Base-by-base conservation (phyloP, 2,797 vertebrate species). In the Sebastes trivittatus region DNA sequence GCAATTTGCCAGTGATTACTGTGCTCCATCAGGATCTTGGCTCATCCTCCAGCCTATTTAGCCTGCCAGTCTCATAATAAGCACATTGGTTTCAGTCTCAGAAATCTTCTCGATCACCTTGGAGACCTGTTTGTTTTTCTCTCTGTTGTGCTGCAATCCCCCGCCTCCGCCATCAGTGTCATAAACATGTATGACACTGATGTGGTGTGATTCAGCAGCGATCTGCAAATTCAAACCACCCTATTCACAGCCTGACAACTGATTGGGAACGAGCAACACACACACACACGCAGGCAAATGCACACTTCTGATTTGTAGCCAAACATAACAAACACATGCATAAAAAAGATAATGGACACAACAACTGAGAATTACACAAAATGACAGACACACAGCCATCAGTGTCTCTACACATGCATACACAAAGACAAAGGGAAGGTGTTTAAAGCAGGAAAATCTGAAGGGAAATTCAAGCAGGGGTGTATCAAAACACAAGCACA, bases 91-190 rank as follows among this genome's bases (percentile, higher is more conserved):
- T 93, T 90, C 87, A 82, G 86, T 82, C 85, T 87, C 84, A 86
- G 90, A 93, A 92, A 92, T 90, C 72, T 82, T 86, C 89, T 70
- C 70, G 5, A 87, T 95, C 92, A 92, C 93, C 89, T 93, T 91
- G 91, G 92, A 92, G 92, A 94, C 92, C 90, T 92, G 89, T 94
- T 95, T 93, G 88, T 94, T 93, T 92, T 90, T 83, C 78, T 83
- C 75, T 63, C 84, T 79, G 64, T 80, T 89, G 72, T 80, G 78
- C 74, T 75, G 81, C 87, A 72, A 56, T 78, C 77, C 58, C 78
- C 72, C 88, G 77, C 88, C 92, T 89, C 88, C 56, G 5, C 88
- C 86, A 80, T 90, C 89, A 86, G 89, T 89, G 90, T 90, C 89
- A 92, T 89, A 92, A 88, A 91, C 90, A 89, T 83, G 86, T 83